These are phyloP conservation scores for Phallusia fumigata DNA, from an alignment of 23 tunicate species.

Conservation along the genomic window DNA sequence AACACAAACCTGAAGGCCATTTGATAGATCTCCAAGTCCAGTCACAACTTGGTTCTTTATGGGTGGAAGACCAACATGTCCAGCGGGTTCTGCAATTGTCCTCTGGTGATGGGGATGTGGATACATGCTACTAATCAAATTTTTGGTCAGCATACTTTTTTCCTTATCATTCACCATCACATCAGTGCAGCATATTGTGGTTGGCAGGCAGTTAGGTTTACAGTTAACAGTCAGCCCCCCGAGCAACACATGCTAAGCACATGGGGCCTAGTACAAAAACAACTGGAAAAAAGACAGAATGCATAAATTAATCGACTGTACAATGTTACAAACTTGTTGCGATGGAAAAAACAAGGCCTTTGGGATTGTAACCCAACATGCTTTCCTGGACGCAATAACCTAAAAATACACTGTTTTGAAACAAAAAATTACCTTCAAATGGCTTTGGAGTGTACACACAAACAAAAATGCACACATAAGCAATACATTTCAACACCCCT, in stretches of 20 bases:
- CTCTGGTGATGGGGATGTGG: conserved; percentile 25
- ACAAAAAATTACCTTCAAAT: too few species aligned
- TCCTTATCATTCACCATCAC: conserved; percentile 68
- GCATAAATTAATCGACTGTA: too few species aligned
- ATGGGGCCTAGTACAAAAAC: background rate
- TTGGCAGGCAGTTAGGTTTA: background rate
- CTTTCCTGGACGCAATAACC: too few species aligned
- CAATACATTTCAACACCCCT: too few species aligned
- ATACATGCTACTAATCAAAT: conserved; percentile 74
- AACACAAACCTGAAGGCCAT: conserved; percentile 66
- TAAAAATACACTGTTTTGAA: too few species aligned
- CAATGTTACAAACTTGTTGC: too few species aligned
- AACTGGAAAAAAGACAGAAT: too few species aligned
- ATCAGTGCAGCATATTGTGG: background rate
- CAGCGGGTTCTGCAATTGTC: conserved; percentile 45
- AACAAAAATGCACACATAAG: too few species aligned
- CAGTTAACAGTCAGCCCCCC: background rate
- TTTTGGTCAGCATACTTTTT: conserved; percentile 93
- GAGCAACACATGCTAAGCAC: background rate
- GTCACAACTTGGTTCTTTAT: conserved; percentile 71
- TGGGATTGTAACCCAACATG: too few species aligned
- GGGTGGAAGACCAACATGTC: conserved; percentile 90
- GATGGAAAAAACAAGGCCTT: too few species aligned
- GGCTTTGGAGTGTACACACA: too few species aligned
- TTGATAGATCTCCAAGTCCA: conserved; percentile 49